These are phyloP conservation scores for Zonitis immaculata DNA, from an alignment of 2,888 invertebrate genomes.

Conservation along the genomic window DNA sequence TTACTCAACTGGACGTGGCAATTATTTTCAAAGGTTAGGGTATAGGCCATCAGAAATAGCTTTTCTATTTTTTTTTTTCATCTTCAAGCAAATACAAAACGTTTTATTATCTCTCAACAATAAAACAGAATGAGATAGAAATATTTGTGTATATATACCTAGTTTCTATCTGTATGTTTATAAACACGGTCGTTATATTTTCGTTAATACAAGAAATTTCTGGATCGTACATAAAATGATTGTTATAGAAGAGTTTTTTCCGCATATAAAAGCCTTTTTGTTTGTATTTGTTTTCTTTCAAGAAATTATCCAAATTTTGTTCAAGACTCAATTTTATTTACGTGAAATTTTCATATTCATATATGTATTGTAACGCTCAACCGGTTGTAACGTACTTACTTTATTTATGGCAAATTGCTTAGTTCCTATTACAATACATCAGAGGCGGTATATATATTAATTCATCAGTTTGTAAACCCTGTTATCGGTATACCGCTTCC, in stretches of 20 bases:
- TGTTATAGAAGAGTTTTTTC: too few relatives aligned
- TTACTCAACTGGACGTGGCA: neutral
- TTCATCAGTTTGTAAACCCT: constrained; percentile 15
- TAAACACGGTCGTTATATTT: neutral
- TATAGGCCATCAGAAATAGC: neutral
- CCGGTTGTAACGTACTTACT: constrained; percentile 21
- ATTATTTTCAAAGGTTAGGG: constrained; percentile 1
- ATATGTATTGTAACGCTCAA: neutral
- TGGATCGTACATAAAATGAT: neutral
- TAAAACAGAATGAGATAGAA: neutral
- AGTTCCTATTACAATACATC: constrained; percentile 30
- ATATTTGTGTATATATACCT: neutral
- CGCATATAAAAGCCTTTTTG: too few relatives aligned
- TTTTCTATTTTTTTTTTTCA: too few relatives aligned
- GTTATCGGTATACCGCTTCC: constrained; percentile 12
- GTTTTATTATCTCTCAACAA: neutral
- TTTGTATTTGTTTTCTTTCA: too few relatives aligned
- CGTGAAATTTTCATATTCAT: too few relatives aligned
- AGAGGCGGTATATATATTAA: constrained; percentile 18
- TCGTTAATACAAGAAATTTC: neutral
- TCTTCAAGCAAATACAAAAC: neutral
- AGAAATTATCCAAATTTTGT: too few relatives aligned
- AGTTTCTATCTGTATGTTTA: neutral
- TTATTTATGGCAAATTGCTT: constrained; percentile 32
- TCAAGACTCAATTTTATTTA: too few relatives aligned